phyloP scores from a whole-genome alignment of 1,140 invertebrate genomes.

The Gonioctena quinquepunctata region DNA sequence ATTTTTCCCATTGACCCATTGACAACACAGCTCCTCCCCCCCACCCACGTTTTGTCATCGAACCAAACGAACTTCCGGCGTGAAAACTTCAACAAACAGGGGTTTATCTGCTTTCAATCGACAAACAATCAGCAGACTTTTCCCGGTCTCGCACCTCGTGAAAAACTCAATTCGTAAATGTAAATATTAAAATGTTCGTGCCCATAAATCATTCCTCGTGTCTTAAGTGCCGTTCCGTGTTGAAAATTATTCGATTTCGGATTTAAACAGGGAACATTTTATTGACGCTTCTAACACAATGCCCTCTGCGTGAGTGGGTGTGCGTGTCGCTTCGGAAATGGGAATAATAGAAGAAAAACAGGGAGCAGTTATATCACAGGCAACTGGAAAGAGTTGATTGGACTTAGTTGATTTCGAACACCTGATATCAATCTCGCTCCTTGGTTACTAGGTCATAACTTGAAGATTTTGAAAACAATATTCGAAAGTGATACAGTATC shows the following conservation, averaged over 20 bases:
- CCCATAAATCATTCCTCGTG: constrained; percentile 7
- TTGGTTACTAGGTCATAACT: too few species aligned
- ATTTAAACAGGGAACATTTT: constrained; percentile 2
- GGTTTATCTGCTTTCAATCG: neutral
- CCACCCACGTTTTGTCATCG: neutral
- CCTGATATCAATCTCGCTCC: too few species aligned
- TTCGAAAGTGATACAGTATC: too few species aligned
- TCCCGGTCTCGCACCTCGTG: neutral
- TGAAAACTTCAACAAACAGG: neutral
- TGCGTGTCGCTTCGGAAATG: neutral
- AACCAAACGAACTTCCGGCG: neutral
- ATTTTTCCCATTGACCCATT: neutral
- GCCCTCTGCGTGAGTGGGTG: constrained; percentile 6
- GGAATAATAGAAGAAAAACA: neutral
- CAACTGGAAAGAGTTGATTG: too few species aligned
- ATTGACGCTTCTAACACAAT: neutral
- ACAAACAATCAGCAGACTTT: too few species aligned
- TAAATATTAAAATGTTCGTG: constrained; percentile 11
- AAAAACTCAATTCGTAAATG: constrained; percentile 5
- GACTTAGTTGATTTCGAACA: too few species aligned
- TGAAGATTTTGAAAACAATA: too few species aligned
- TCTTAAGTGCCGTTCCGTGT: constrained; percentile 5
- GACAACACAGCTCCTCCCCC: neutral
- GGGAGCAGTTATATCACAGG: neutral
- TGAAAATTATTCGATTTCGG: constrained; percentile 10